These are phyloP conservation scores for Lepas anatifera DNA, from an alignment of 2,888 invertebrate genomes.

Conservation along the genomic window DNA sequence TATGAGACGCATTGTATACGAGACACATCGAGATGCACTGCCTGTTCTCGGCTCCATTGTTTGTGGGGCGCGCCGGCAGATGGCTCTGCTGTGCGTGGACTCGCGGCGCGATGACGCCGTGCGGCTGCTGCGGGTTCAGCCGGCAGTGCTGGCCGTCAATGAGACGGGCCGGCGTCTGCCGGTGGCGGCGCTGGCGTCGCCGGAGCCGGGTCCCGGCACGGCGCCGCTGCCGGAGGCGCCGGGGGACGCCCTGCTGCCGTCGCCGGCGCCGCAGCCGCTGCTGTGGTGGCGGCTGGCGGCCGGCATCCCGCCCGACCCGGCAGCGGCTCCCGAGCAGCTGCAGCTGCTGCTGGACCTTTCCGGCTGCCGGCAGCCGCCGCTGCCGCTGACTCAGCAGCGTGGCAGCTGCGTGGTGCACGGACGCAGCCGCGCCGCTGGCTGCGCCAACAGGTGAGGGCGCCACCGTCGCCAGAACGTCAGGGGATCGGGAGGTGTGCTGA, in stretches of 20 bases:
- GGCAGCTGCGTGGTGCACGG: not conserved
- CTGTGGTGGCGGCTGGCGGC: conserved; percentile 11
- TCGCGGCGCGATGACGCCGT: conserved; percentile 53
- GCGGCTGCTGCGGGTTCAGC: conserved; percentile 48
- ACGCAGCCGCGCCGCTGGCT: not conserved
- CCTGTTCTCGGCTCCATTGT: too few species aligned
- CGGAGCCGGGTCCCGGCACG: not conserved
- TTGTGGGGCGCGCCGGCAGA: not conserved
- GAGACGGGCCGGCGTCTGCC: conserved; percentile 42
- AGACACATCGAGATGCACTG: too few species aligned
- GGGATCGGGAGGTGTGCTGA: too few species aligned
- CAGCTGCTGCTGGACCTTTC: conserved; percentile 3
- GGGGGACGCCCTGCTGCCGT: conserved; percentile 11
- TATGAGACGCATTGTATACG: too few species aligned
- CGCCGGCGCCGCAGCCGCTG: not conserved
- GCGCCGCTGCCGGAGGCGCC: conserved; percentile 38
- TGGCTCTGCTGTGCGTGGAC: conserved; percentile 42
- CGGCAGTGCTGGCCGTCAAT: conserved; percentile 51
- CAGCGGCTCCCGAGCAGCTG: not conserved
- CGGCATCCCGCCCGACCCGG: conserved; percentile 7
- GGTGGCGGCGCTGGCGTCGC: conserved; percentile 21
- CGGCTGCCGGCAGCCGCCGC: conserved; percentile 2
- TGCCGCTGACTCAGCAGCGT: not conserved
- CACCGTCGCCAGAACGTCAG: too few species aligned
- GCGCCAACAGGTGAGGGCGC: not conserved